Conservation (phyloP, 2,113 vertebrate species). For the Amblyopsis rosae region DNA sequence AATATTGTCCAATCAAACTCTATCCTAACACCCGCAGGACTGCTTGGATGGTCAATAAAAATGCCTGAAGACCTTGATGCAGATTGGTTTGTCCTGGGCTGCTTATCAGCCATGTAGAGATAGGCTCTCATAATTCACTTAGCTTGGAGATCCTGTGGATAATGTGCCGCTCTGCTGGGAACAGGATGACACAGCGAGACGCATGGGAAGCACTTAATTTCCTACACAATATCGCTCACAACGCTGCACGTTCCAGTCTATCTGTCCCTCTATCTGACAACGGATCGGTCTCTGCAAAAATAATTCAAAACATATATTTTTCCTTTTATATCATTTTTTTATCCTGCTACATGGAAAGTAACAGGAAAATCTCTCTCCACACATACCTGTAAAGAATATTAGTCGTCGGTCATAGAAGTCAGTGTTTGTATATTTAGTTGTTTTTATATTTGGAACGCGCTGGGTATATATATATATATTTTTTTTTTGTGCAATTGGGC, state of each 20-base stretch:
- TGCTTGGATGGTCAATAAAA: constrained; percentile 49
- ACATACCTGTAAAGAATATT: no score
- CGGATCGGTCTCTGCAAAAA: not conserved
- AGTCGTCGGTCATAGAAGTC: no score
- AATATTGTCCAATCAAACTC: constrained; percentile 19
- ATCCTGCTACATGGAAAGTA: no score
- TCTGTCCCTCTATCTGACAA: not conserved
- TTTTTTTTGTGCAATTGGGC: no score
- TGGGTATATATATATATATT: no score
- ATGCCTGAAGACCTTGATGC: constrained; percentile 62
- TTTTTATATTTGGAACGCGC: no score
- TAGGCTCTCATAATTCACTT: constrained; percentile 64
- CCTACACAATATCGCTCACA: constrained; percentile 31
- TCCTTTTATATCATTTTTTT: no score
- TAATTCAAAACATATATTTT: not conserved
- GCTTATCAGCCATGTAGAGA: constrained; percentile 60
- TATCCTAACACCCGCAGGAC: constrained; percentile 48
- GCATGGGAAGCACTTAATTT: constrained; percentile 34
- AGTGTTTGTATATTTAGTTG: no score
- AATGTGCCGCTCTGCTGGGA: constrained; percentile 59
- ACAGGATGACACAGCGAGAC: constrained; percentile 48
- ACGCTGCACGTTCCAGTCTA: no score
- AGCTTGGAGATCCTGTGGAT: constrained; percentile 62
- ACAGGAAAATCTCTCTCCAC: no score
- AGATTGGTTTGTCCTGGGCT: constrained; percentile 58